Base-by-base conservation (phyloP, 2,797 vertebrate species). In the Poeciliopsis turneri region DNA sequence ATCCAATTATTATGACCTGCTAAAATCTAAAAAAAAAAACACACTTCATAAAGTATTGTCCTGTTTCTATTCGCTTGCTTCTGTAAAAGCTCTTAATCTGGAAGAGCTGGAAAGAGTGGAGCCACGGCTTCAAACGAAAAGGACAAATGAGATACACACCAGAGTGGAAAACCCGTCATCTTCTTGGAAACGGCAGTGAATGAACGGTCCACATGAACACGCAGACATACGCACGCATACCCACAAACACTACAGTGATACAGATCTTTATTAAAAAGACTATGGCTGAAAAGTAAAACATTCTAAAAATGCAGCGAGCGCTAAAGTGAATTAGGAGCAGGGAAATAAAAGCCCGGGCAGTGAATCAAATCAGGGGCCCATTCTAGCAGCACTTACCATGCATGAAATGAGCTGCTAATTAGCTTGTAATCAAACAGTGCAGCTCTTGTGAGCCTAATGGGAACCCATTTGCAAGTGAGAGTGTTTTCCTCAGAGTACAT, bases 141-240 rank as follows among this genome's bases (percentile, higher is more conserved):
- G 94, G 94, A 76, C 95, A 96, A 91, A 96, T 96, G 95, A 95
- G 94, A 94, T 95, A 95, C 93, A 94, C 95, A 95, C 93, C 95
- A 1, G 95, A 95, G 88, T 95, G 95, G 95, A 94, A 94, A 96
- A 86, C 95, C 95, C 85, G 95, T 96, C 88, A 96, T 96, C 87
- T 96, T 95, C 85, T 88, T 95, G 76, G 94, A 96, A 81, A 96
- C 95, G 10, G 94, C 95, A 78, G 93, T 95, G 90, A 95, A 92
- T 91, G 91, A 23, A 12, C 33, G 39, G 45, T 2, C 33, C 51
- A 47, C 25, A 23, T 36, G 8, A 61, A 55, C 74, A 41, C 74
- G 51, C 74, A 51, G 71, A 30, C 66, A 61, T 55, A 57, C 41
- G 43, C 72, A 43, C 36, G 53, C 59, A 70, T 74, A 15, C 66